These are phyloP conservation scores for Branchipolynoe longqiensis DNA, from an alignment of 2,888 invertebrate species.

Conservation along the genomic window DNA sequence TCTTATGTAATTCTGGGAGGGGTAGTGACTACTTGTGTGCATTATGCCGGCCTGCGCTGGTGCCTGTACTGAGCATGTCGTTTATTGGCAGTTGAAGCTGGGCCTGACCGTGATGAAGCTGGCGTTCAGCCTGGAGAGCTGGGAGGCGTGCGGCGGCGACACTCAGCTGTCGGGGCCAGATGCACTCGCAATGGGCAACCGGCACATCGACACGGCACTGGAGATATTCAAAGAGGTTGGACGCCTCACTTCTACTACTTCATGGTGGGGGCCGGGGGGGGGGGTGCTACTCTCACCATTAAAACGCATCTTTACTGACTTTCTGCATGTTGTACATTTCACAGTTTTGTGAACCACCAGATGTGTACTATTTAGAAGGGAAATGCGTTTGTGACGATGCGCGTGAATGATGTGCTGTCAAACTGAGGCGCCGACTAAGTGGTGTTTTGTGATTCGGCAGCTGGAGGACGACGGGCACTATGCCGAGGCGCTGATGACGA, in stretches of 20 bases:
- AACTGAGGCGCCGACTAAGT: no score
- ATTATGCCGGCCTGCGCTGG: no score
- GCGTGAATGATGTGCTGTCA: no score
- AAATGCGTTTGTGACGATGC: no score
- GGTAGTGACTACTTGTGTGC: no score
- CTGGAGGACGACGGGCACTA: constrained; percentile 80
- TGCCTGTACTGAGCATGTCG: no score
- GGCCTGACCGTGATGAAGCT: constrained; percentile 80
- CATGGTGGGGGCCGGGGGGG: no score
- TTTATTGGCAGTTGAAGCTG: constrained; percentile 75
- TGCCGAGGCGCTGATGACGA: constrained; percentile 81
- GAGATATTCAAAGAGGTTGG: constrained; percentile 79
- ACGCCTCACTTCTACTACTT: neutral
- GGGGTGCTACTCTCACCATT: no score
- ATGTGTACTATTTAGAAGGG: no score
- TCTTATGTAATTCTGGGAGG: no score
- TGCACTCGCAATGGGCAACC: constrained; percentile 78
- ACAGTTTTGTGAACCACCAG: no score
- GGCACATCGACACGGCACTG: constrained; percentile 78
- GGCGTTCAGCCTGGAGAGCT: constrained; percentile 81
- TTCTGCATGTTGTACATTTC: no score
- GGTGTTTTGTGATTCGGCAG: constrained; percentile 65
- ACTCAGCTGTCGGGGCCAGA: constrained; percentile 73
- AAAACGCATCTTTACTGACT: neutral
- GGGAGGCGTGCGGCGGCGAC: constrained; percentile 80